Conservation (phyloP, 1,140 invertebrate species). For the Belonocnema kinseyi region DNA sequence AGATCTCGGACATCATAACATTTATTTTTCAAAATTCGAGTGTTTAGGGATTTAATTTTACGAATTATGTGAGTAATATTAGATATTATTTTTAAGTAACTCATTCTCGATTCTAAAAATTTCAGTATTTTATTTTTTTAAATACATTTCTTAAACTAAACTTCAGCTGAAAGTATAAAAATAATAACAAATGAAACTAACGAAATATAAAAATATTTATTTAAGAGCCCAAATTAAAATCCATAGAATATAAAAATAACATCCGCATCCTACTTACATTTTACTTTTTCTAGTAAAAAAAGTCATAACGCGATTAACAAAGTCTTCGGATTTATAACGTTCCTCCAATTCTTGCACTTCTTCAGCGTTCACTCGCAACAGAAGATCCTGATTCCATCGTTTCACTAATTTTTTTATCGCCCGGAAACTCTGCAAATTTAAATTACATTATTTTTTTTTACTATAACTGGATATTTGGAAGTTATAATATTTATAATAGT, state of each 20-base stretch:
- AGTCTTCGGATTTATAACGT: constrained; percentile 43
- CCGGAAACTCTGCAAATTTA: constrained; percentile 62
- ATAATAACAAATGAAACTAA: no score
- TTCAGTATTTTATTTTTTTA: no score
- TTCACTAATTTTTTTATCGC: constrained; percentile 57
- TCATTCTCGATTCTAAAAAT: no score
- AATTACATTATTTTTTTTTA: neutral
- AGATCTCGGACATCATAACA: constrained; percentile 59
- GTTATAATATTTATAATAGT: neutral
- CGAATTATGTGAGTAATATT: no score
- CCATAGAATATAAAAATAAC: constrained; percentile 20
- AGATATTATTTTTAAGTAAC: no score
- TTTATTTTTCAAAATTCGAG: constrained; percentile 67
- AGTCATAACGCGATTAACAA: constrained; percentile 42
- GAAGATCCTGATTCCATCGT: constrained; percentile 55
- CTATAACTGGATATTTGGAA: constrained; percentile 30
- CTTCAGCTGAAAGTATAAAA: no score
- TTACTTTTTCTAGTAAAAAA: constrained; percentile 50
- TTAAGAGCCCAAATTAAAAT: no score
- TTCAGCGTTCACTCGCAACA: constrained; percentile 58
- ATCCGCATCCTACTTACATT: constrained; percentile 45
- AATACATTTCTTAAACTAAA: no score
- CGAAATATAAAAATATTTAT: no score
- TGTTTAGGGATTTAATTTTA: neutral
- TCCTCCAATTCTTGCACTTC: constrained; percentile 53